Evolutionary conservation across 2,797 vertebrate species (phyloP).

Genomic region (Chloroceryle amazona): DNA sequence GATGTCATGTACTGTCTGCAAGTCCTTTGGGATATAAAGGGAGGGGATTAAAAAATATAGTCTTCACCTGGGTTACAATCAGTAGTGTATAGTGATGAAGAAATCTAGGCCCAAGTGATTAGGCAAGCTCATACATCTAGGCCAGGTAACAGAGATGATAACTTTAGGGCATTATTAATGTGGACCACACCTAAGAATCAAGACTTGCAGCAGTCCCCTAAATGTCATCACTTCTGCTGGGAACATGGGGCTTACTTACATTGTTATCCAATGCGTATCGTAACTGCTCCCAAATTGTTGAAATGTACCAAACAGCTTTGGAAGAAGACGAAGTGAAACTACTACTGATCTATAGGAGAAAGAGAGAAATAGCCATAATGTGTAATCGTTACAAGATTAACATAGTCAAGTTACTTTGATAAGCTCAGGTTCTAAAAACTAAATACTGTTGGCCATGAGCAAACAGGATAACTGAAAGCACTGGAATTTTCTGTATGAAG

Average conservation of each 20-base stretch:
- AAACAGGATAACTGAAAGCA: not conserved
- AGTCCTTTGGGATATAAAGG: not conserved
- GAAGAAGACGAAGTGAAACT: slow-evolving; percentile 95
- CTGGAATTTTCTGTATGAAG: not conserved
- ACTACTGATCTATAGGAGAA: slow-evolving; percentile 91
- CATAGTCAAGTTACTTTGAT: not conserved
- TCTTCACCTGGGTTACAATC: not conserved
- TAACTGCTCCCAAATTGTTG: slow-evolving; percentile 99
- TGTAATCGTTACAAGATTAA: not conserved
- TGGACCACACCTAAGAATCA: not conserved
- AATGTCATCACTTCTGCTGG: not conserved
- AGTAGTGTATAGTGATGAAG: not conserved
- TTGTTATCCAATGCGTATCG: slow-evolving; percentile 99
- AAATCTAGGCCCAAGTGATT: not conserved
- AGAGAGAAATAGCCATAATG: not conserved
- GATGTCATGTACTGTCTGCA: not conserved
- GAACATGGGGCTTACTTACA: slow-evolving; percentile 84
- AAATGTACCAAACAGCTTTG: slow-evolving; percentile 98
- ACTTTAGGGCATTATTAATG: not conserved
- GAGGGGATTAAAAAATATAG: not conserved
- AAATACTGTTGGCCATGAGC: not conserved
- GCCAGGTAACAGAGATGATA: not conserved
- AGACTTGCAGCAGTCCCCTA: not conserved
- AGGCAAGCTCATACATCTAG: not conserved
- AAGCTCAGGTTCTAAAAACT: not conserved